phyloP scores from a whole-genome alignment of 2,888 invertebrate species.

The Hirtodrosophila alboralis region DNA sequence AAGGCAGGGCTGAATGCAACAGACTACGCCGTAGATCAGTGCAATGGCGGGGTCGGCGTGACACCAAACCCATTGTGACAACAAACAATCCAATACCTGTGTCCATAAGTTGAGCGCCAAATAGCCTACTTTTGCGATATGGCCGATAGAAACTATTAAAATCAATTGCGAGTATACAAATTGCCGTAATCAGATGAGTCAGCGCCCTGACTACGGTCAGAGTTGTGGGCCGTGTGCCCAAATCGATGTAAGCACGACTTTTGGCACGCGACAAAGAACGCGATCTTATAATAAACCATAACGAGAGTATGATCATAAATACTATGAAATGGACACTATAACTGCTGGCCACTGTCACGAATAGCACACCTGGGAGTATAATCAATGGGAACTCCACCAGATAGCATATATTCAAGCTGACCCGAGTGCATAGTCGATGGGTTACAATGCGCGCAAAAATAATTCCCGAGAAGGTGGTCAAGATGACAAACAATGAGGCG shows the following conservation, averaged over 20 bases:
- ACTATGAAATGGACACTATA: conserved; percentile 67
- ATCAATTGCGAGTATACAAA: conserved; percentile 97
- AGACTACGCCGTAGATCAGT: conserved; percentile 64
- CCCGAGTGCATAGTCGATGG: conserved; percentile 21
- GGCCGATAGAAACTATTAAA: conserved; percentile 93
- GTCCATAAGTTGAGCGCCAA: conserved; percentile 97
- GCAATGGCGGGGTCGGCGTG: conserved; percentile 84
- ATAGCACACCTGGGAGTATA: conserved; percentile 86
- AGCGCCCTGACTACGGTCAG: conserved; percentile 89
- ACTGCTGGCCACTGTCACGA: conserved; percentile 85
- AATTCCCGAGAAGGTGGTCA: conserved; percentile 65
- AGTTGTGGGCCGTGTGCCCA: conserved; percentile 82
- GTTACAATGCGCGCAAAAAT: conserved; percentile 60
- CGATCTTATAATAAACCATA: conserved; percentile 35
- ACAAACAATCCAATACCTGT: conserved; percentile 96
- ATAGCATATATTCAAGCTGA: conserved; percentile 68
- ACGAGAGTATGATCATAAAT: conserved; percentile 20
- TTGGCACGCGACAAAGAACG: conserved; percentile 36
- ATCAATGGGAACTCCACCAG: conserved; percentile 86
- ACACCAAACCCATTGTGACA: conserved; percentile 91
- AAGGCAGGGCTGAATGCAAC: conserved; percentile 81
- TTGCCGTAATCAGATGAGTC: conserved; percentile 89
- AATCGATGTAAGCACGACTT: conserved; percentile 48
- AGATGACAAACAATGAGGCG: conserved; percentile 65
- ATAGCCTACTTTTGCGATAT: conserved; percentile 94